Evolutionary conservation across 2,797 vertebrate genomes (phyloP), one percentile per base, ranked within the genome.

Genomic region (Phoxinus dragarum): DNA sequence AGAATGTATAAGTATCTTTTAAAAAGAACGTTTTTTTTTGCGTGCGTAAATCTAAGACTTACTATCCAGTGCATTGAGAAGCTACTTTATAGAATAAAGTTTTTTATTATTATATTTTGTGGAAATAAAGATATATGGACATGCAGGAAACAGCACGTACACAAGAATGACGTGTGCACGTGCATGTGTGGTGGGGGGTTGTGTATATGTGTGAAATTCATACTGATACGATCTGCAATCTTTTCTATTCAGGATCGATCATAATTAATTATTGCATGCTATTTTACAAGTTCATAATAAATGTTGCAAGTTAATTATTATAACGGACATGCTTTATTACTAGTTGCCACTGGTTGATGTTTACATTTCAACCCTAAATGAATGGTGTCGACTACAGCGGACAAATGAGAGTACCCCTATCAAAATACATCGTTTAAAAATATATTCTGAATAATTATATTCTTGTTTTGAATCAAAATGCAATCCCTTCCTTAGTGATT

Each of bases 341-440:
- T 82, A 72, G 52, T 47, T 89, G 52, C 34, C 67, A 82, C 72
- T 83, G 84, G 80, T 86, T 81, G 49, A 74, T 71, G 85, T 86
- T 81, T 68, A 61, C 76, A 86, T 83, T 84, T 27, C 75, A 87
- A 67, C 80, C 52, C 17, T 10, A 79, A 19, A 44, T 27, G 9
- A 3, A 56, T 2, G 1, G 12, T 14, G 12, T 40, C 38, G 3
- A 8, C 12, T 38, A 17, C 40, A 47, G 42, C 17, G 42, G 42
- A 72, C 42, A 73, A 73, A 49, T 74, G 16, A 19, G 16, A 19
- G 71, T 31, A 10, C 4, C 16, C 44, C 27, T 49, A 16, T 74
- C 9, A 52, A 52, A 75, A 21, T 75, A 23, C 47, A 21, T 36
- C 3, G 6, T 21, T 40, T 11, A 11, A 38, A 31, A 38, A 21